These are phyloP conservation scores for Adelognathus sp. DNA, from an alignment of 2,888 invertebrate species.

Conservation along the genomic window DNA sequence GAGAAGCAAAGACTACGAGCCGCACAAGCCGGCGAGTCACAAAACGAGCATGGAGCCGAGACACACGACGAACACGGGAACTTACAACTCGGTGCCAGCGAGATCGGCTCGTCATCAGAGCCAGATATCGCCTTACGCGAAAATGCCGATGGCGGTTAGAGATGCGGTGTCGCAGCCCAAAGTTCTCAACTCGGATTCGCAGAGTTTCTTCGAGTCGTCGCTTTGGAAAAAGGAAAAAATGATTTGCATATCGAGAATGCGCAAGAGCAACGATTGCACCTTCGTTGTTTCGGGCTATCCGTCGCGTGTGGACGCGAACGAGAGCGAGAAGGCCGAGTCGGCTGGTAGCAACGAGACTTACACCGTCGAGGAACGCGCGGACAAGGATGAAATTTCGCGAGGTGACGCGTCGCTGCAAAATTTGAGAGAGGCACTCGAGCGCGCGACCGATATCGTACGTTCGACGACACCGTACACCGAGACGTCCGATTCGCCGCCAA, in stretches of 20 bases:
- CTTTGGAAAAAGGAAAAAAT: conserved; percentile 73
- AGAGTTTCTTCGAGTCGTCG: conserved; percentile 72
- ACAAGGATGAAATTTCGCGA: not conserved
- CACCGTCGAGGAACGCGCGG: conserved; percentile 39
- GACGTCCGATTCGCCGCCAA: conserved; percentile 39
- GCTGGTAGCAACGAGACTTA: conserved; percentile 59
- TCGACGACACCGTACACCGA: conserved; percentile 48
- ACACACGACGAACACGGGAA: conserved; percentile 63
- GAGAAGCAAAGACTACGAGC: conserved; percentile 70
- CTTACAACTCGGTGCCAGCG: conserved; percentile 60
- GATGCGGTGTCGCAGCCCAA: conserved; percentile 65
- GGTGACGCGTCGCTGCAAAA: conserved; percentile 60
- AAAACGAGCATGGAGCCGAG: conserved; percentile 71
- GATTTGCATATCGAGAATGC: conserved; percentile 74
- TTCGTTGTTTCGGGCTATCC: not conserved
- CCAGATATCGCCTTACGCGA: conserved; percentile 58
- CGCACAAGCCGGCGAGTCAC: conserved; percentile 75
- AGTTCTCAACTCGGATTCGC: conserved; percentile 64
- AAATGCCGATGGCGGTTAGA: conserved; percentile 63
- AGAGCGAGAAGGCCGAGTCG: conserved; percentile 29
- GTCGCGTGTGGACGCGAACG: not conserved
- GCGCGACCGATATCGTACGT: conserved; percentile 72
- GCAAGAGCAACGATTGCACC: conserved; percentile 48
- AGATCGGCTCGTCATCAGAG: conserved; percentile 40
- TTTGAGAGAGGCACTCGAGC: conserved; percentile 71